phyloP scores from a whole-genome alignment of 2,113 vertebrate genomes.

The Albula glossodonta region DNA sequence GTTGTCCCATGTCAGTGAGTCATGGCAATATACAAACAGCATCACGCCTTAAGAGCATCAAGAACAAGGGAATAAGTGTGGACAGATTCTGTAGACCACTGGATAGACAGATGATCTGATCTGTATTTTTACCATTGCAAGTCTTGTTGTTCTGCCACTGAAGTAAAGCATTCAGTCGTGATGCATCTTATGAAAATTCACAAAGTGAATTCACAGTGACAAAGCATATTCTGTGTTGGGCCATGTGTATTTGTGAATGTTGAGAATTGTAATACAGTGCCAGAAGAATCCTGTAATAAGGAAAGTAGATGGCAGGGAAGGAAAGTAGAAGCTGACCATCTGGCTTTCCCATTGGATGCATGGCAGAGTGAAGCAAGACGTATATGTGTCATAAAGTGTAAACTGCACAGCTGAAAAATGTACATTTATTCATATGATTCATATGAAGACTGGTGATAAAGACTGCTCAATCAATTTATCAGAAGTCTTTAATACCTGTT shows the following conservation, averaged over 20 bases:
- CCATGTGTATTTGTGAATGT: not conserved
- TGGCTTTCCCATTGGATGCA: not conserved
- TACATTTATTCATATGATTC: no score
- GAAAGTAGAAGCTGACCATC: not conserved
- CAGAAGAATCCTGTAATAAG: no score
- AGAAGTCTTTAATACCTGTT: no score
- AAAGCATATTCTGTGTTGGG: not conserved
- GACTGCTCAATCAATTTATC: no score
- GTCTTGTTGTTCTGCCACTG: no score
- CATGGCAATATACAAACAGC: not conserved
- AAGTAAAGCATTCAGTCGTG: not conserved
- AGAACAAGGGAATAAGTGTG: not conserved
- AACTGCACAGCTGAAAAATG: not conserved
- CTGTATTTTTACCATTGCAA: not conserved
- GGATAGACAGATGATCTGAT: not conserved
- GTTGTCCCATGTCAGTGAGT: not conserved
- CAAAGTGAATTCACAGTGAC: not conserved
- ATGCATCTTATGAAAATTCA: not conserved
- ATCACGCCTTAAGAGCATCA: not conserved
- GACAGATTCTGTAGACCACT: not conserved
- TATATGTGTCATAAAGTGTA: not conserved
- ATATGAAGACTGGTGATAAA: no score
- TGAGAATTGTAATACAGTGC: no score
- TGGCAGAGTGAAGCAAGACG: not conserved
- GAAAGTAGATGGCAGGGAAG: not conserved